Evolutionary conservation across 2,888 invertebrate species (phyloP), one percentile per base, ranked within the genome.

Genomic region (Ctenicera cuprea): DNA sequence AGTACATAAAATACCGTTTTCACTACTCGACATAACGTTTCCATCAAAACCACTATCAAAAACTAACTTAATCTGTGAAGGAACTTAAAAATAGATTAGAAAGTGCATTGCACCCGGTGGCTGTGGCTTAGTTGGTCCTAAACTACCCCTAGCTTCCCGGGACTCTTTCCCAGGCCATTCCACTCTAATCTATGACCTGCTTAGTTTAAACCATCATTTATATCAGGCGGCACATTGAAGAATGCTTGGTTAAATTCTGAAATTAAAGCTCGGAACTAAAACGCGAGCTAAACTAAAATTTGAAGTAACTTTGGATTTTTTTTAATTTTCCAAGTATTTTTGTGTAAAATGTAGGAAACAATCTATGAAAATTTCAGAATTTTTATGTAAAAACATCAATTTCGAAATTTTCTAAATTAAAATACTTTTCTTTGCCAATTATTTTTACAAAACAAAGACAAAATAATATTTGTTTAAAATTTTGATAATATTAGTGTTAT

Each of bases 111-210:
- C 73, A 75, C 72, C 73, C 71, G 59, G 62, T 67, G 37, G 45
- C 61, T 63, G 69, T 59, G 71, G 67, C 64, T 73, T 66, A 64
- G 64, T 50, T 38, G 16, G 61, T 50, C 66, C 66, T 48, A 71
- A 76, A 71, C 76, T 76, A 73, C 74, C 74, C 76, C 70, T 71
- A 74, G 54, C 74, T 69, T 67, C 71, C 65, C 69, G 76, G 76
- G 76, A 74, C 76, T 52, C 62, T 74, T 74, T 76, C 73, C 73
- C 73, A 75, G 71, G 76, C 73, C 69, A 61, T 76, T 74, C 74
- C 61, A 62, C 66, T 68, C 63, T 74, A 76, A 71, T 74, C 73
- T 77, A 73, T 73, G 76, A 77, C 76, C 76, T 75, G 76, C 57
- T 54, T 77, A 75, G 75, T 71, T 20, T 8, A 50, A 37, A 8